These are phyloP conservation scores for Sarcophaga subvicina DNA, from an alignment of 2,888 invertebrate genomes.

Conservation along the genomic window DNA sequence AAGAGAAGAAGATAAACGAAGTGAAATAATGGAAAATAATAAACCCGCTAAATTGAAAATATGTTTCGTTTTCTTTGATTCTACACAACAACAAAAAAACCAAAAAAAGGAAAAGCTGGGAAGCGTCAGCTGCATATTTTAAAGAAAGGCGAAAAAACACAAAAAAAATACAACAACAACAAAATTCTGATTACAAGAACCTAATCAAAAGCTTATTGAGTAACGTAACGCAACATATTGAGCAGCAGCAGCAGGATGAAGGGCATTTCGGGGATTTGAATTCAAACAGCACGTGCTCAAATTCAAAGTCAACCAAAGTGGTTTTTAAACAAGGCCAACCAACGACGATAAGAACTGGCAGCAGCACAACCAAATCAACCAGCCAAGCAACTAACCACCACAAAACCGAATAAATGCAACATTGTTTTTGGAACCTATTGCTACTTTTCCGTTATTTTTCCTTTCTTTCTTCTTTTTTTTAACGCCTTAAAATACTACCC, in stretches of 20 bases:
- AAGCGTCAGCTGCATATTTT: slow-evolving; percentile 52
- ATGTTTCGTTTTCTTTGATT: slow-evolving; percentile 16
- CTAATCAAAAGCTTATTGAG: slow-evolving; percentile 47
- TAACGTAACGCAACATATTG: background rate
- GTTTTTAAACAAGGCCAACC: slow-evolving; percentile 4
- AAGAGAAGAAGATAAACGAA: slow-evolving; percentile 49
- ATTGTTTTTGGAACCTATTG: slow-evolving; percentile 17
- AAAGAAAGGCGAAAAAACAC: background rate
- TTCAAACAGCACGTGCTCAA: slow-evolving; percentile 57
- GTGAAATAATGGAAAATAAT: slow-evolving; percentile 51
- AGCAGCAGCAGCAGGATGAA: background rate
- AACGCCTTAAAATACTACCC: slow-evolving; percentile 40
- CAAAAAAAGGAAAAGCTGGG: background rate
- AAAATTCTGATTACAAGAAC: slow-evolving; percentile 40
- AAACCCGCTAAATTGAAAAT: slow-evolving; percentile 57
- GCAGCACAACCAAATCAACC: no score
- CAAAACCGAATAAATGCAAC: slow-evolving; percentile 33
- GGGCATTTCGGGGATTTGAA: slow-evolving; percentile 45
- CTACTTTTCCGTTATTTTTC: slow-evolving; percentile 36
- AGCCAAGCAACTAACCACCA: background rate
- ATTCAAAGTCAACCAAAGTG: slow-evolving; percentile 41
- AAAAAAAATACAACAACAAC: background rate
- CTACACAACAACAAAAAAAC: slow-evolving; percentile 7
- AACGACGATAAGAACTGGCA: slow-evolving; percentile 3
- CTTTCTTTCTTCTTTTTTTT: slow-evolving; percentile 36